Base-by-base conservation (phyloP, 2,888 invertebrate species). In the Ophioninae sp. region DNA sequence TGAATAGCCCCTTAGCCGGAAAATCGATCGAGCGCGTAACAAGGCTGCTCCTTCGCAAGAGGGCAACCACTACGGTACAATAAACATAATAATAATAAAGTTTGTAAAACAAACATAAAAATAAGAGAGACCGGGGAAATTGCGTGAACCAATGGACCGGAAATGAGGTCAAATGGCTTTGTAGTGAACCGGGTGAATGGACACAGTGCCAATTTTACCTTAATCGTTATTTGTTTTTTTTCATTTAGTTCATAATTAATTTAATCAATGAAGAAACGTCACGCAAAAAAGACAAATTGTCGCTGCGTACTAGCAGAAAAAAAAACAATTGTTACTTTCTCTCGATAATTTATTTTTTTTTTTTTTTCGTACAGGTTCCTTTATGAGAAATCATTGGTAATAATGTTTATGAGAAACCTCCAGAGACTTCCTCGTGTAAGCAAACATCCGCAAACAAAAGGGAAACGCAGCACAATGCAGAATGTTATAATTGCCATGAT, bases 101-200 rank as follows among this genome's bases (percentile, higher is more conserved):
- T 57, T 57, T 57, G 17, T 10, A 61, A 56, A 44, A 50, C 21
- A 61, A 67, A 77, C 64, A 7, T 20, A 44, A 50, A 72, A 65
- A 13, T 13, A 23, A 62, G 41, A 62, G 57, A 17, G 56, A 69
- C 23, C 20, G 41, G 30, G n/a, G 68, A 68, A 72, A 81, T 73
- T 68, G 62, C 44, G 56, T 20, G 68, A 39, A 50, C 72, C 50
- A 77, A 62, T 72, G 65, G 37, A 82, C 62, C 61, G 68, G 77
- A 77, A 77, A 67, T 59, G 68, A 73, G 62, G 67, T 73, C 68
- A 39, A 67, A 59, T 23, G 61, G 59, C 44, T 67, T 56, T 7
- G 37, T 69, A 41, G 64, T 64, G 23, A 78, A 78, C 39, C 37
- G n/a, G 30, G 7, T 20, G 6, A 64, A 64, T 30, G n/a, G 41